Evolutionary conservation across 2,113 vertebrate species (phyloP).

Genomic region (Hippopotamus amphibius): DNA sequence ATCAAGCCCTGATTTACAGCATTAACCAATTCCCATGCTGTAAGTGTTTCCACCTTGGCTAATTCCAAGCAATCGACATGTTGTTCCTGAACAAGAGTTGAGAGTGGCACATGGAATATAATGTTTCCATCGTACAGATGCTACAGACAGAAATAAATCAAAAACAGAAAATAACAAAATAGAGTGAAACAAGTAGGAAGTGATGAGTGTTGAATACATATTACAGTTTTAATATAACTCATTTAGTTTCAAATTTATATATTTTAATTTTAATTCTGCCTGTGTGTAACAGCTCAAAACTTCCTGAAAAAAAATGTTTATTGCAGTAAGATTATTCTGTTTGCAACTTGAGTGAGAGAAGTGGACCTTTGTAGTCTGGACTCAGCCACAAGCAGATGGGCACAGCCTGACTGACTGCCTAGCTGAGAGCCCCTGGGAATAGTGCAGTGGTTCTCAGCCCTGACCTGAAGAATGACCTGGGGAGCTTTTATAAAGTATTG

Average conservation of each 20-base stretch:
- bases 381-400: background rate
- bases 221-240: background rate
- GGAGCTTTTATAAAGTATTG: background rate
- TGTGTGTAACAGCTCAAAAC: background rate
- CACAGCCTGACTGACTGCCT: rapidly evolving
- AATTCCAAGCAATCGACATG: background rate
- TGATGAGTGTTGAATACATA: background rate
- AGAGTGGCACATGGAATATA: too few species aligned
- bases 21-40: too few species aligned
- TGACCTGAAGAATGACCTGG: background rate
- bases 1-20: background rate
- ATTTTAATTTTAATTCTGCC: background rate
- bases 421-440: background rate
- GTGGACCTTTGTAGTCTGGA: background rate
- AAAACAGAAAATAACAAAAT: background rate
- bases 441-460: background rate
- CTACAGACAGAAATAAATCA: background rate
- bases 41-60: too few species aligned
- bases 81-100: background rate
- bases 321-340: background rate
- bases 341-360: background rate
- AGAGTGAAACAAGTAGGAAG: background rate
- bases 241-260: background rate
- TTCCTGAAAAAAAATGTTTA: too few species aligned
- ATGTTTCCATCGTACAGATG: background rate